Evolutionary conservation across 2,113 vertebrate species (phyloP), one percentile per base, ranked within the genome.

Genomic region (Chloropsis cyanopogon): DNA sequence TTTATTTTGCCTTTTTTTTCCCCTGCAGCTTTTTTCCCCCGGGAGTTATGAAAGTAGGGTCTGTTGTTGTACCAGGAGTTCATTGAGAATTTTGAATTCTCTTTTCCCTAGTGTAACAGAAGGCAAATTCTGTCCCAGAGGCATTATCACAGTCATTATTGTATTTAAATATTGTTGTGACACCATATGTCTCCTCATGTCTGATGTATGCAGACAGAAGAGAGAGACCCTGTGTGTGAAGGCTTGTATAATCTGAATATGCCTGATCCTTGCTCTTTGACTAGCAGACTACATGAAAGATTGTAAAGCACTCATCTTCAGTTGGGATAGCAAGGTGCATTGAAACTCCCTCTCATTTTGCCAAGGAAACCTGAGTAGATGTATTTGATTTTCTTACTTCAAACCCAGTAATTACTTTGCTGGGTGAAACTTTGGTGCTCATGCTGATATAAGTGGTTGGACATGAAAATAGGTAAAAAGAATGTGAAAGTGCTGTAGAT

Each of bases 131-230:
- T 86, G 72, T 96, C 90, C 92, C 92, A 76, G 80, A 81, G 64
- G 92, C 82, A 94, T 92, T 95, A 90, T 94, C 80, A 75, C 65
- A 93, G 60, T 81, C 90, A 75, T 94, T 88, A 93, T 88, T 96
- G 52, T 96, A 92, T 97, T 96, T 96, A 94, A 95, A 95, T 92
- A 65, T 92, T 96, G 90, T 91, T 95, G 92, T 94, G 90, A 86
- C 75, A 92, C 93, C 88, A 64, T 95, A 87, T 93, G 95, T 91
- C 85, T 95, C 66, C 63, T 82, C 2, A 2, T 88, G 44, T 59
- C 80, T 85, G 90, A 94, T 94, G 31, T 93, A 60, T 68, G 76
- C 85, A 96, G 92, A 92, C 79, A 88, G 59, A 86, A 92, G 59
- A 85, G 52, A 94, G 81, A 81, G 76, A 70, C 88, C 88, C 76